Conservation (phyloP, 2,888 invertebrate genomes). For the Schrankia costaestrigalis region DNA sequence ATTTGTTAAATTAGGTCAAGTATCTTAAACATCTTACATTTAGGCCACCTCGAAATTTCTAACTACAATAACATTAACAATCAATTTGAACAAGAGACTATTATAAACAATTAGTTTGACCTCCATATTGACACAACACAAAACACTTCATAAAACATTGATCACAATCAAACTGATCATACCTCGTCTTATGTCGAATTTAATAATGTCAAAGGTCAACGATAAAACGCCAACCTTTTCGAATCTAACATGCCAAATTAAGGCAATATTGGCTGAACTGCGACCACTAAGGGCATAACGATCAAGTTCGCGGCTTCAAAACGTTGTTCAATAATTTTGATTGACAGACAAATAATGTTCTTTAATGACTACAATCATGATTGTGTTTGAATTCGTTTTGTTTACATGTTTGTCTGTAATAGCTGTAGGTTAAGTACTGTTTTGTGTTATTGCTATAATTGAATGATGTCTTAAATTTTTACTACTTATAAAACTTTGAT, state of each 20-base stretch:
- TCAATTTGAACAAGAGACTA: not conserved
- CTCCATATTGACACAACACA: not conserved
- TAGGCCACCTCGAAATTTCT: too few species aligned
- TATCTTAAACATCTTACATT: too few species aligned
- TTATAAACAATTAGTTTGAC: slow-evolving; percentile 2
- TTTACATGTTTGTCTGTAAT: too few species aligned
- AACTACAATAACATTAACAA: too few species aligned
- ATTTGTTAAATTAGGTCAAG: too few species aligned
- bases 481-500: too few species aligned
- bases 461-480: too few species aligned
- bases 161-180: not conserved
- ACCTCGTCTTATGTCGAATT: slow-evolving; percentile 4
- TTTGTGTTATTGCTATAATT: too few species aligned
- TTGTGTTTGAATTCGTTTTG: slow-evolving; percentile 55
- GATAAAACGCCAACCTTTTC: slow-evolving; percentile 31
- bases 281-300: slow-evolving; percentile 12
- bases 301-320: slow-evolving; percentile 27
- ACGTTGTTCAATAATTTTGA: slow-evolving; percentile 48
- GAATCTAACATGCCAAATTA: slow-evolving; percentile 41
- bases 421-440: too few species aligned
- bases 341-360: slow-evolving; percentile 60
- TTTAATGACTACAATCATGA: slow-evolving; percentile 49
- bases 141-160: slow-evolving; percentile 2
- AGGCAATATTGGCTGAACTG: slow-evolving; percentile 35
- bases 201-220: slow-evolving; percentile 36